A percentile compares a stretch with the other conserved stretches of the same genome.
These are phyloP conservation scores for Bergia sp. DNA, from an alignment of 92 coral and sea anemone species.

Conservation along the genomic window DNA sequence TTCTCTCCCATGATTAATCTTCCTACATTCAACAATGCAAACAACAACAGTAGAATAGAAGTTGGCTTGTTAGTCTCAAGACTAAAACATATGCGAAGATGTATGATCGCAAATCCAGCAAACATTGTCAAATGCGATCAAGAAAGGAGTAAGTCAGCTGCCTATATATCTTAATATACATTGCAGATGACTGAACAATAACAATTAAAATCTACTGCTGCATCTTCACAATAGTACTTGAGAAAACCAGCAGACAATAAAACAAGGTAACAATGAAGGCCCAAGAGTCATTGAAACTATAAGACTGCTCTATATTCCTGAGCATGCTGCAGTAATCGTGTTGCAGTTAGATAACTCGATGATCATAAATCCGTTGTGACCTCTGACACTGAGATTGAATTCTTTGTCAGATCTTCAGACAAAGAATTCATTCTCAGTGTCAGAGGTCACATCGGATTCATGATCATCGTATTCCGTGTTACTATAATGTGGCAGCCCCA, in stretches of 20 bases:
- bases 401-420: neutral
- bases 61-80: neutral
- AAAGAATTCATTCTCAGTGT: neutral
- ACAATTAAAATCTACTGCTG: neutral
- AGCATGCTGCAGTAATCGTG: neutral
- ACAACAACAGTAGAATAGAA: neutral
- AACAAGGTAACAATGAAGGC: neutral
- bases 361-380: neutral
- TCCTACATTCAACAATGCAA: neutral
- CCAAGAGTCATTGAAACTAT: neutral
- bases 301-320: neutral
- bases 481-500: constrained; percentile 8
- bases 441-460: neutral
- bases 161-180: neutral
- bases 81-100: neutral
- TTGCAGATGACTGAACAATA: neutral
- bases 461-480: neutral
- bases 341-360: neutral
- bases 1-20: neutral
- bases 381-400: neutral
- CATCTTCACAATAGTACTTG: neutral
- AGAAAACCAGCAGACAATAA: neutral
- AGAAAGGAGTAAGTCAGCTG: neutral
- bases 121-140: neutral
- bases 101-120: neutral